Evolutionary conservation across 1,140 invertebrate genomes (phyloP).

Genomic region (Saccostrea glomerata): DNA sequence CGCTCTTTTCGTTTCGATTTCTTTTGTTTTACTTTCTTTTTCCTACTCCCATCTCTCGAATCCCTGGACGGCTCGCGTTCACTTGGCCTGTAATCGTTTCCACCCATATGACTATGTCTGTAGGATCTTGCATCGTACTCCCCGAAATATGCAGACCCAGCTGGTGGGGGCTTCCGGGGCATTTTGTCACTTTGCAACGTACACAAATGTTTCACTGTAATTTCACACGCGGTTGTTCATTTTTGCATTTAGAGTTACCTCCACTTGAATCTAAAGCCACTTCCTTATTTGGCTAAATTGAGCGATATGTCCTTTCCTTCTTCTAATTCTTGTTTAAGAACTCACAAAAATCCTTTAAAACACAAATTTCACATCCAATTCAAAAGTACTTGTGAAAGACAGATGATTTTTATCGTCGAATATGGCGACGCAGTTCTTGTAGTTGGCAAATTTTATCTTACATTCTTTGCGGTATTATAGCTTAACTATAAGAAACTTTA

Average conservation of each 20-base stretch:
- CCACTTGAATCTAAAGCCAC: constrained; percentile 40
- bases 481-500: neutral
- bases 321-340: neutral
- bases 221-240: neutral
- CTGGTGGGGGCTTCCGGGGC: constrained; percentile 61
- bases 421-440: constrained; percentile 20
- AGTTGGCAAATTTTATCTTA: neutral
- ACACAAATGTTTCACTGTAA: neutral
- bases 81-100: constrained; percentile 15
- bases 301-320: neutral
- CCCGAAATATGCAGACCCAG: constrained; percentile 59
- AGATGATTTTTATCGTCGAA: neutral
- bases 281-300: neutral
- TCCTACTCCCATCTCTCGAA: constrained; percentile 50
- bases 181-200: constrained; percentile 43
- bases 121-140: constrained; percentile 75
- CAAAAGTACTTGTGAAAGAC: neutral
- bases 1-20: constrained; percentile 49
- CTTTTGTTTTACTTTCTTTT: constrained; percentile 56
- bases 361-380: neutral
- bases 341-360: neutral
- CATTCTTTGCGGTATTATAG: neutral
- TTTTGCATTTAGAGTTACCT: constrained; percentile 47
- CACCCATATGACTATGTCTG: constrained; percentile 67
- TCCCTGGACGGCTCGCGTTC: neutral